phyloP scores from a whole-genome alignment of 2,888 invertebrate species.

The Dascillus cervinus region DNA sequence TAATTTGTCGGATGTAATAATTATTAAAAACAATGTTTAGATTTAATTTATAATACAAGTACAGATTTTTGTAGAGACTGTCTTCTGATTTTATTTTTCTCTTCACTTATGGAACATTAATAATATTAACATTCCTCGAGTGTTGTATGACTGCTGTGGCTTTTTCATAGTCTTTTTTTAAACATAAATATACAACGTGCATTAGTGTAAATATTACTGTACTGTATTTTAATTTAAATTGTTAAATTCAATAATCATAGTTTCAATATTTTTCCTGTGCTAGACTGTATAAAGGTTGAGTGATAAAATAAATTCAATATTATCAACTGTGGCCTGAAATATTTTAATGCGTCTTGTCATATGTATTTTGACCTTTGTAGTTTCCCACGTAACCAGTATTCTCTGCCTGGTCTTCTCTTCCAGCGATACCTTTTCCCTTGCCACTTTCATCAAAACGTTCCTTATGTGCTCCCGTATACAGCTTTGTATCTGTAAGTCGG shows the following conservation, averaged over 20 bases:
- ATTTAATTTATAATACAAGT: too few relatives aligned
- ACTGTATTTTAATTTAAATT: neutral
- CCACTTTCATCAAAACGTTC: constrained; percentile 77
- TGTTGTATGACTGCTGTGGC: too few relatives aligned
- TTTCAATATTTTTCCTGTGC: too few relatives aligned
- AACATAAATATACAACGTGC: too few relatives aligned
- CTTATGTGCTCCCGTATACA: constrained; percentile 79
- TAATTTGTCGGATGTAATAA: too few relatives aligned
- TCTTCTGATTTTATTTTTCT: too few relatives aligned
- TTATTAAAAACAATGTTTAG: too few relatives aligned
- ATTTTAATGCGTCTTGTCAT: constrained; percentile 51
- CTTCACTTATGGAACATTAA: too few relatives aligned
- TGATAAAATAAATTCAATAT: constrained; percentile 8
- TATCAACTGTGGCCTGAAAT: too few relatives aligned
- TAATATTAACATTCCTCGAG: too few relatives aligned
- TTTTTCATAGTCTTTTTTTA: too few relatives aligned
- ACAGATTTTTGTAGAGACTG: too few relatives aligned
- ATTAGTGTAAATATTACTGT: neutral
- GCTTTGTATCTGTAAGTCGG: constrained; percentile 72
- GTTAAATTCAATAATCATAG: constrained; percentile 1
- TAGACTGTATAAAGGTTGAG: constrained; percentile 19
- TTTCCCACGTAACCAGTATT: constrained; percentile 72
- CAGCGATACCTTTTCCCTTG: constrained; percentile 77
- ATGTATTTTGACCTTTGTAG: constrained; percentile 73
- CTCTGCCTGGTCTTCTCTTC: constrained; percentile 69